Conservation (phyloP, 2,888 invertebrate species). For the Zaprionus lineosus region DNA sequence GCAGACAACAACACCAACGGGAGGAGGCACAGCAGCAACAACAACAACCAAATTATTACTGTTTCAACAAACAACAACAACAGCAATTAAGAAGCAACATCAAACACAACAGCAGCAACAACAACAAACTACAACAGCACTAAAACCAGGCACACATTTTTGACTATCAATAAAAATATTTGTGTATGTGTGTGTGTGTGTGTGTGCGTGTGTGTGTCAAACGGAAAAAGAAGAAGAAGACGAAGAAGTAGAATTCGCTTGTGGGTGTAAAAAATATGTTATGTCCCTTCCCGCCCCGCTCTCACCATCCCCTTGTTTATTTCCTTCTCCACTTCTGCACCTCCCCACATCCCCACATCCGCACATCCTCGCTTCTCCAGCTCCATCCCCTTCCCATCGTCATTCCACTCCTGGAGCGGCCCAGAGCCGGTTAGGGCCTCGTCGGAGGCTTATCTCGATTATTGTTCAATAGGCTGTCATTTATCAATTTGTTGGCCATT, state of each 20-base stretch:
- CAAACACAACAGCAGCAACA: constrained; percentile 4
- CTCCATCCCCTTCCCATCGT: neutral
- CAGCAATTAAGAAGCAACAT: constrained; percentile 3
- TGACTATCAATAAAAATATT: constrained; percentile 53
- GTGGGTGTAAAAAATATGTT: constrained; percentile 49
- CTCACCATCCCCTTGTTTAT: no score
- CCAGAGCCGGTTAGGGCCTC: constrained; percentile 27
- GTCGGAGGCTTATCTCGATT: constrained; percentile 70
- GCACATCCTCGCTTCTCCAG: no score
- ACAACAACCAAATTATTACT: constrained; percentile 15
- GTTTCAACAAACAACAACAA: no score
- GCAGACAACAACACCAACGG: constrained; percentile 35
- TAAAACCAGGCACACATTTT: constrained; percentile 19
- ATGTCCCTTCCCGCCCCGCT: no score
- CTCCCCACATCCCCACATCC: constrained; percentile 1
- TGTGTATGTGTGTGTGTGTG: constrained; percentile 5
- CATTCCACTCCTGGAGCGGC: neutral
- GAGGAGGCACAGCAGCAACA: constrained; percentile 19
- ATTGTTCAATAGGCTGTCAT: constrained; percentile 76
- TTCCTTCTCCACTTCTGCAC: no score
- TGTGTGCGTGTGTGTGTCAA: constrained; percentile 2
- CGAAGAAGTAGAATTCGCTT: constrained; percentile 41
- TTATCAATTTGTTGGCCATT: constrained; percentile 76
- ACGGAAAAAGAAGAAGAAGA: constrained; percentile 18
- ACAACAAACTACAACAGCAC: no score